Evolutionary conservation across 1,140 invertebrate genomes (phyloP).

Genomic region (Campoletis sonorensis): DNA sequence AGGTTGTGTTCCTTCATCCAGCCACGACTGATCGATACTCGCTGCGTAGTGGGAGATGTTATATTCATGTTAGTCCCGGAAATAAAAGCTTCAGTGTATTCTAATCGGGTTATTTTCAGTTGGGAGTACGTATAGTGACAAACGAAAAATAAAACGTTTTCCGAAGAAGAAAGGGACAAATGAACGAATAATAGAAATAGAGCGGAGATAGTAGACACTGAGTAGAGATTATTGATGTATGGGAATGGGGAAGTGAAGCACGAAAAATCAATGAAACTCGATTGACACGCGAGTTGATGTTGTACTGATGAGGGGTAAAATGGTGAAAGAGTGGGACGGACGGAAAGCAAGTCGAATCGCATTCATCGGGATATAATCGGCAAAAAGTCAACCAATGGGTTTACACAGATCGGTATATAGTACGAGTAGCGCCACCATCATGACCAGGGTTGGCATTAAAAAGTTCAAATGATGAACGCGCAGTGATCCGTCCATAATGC

Average conservation of each 20-base stretch:
- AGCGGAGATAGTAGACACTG: not conserved
- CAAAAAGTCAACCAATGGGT: slow-evolving; percentile 24
- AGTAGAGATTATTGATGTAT: not conserved
- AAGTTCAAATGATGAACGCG: slow-evolving; percentile 60
- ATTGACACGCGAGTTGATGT: slow-evolving; percentile 57
- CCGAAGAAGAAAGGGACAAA: not conserved
- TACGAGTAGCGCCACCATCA: slow-evolving; percentile 1
- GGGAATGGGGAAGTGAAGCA: not conserved
- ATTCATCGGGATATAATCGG: slow-evolving; percentile 59
- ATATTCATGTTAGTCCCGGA: no score
- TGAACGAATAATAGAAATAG: slow-evolving; percentile 8
- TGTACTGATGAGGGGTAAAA: slow-evolving; percentile 9
- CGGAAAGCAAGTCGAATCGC: slow-evolving; percentile 41
- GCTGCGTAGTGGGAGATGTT: no score
- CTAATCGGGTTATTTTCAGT: not conserved
- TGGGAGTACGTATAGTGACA: not conserved
- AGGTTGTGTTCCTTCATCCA: no score
- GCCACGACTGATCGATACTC: no score
- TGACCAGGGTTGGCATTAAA: slow-evolving; percentile 48
- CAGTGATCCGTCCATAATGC: slow-evolving; percentile 59
- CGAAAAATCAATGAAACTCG: slow-evolving; percentile 55
- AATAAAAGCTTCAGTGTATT: not conserved
- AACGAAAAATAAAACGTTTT: not conserved
- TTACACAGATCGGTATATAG: slow-evolving; percentile 4
- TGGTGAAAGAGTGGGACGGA: not conserved